Evolutionary conservation across 2,888 invertebrate genomes (phyloP).

Genomic region (Lottia scabra): DNA sequence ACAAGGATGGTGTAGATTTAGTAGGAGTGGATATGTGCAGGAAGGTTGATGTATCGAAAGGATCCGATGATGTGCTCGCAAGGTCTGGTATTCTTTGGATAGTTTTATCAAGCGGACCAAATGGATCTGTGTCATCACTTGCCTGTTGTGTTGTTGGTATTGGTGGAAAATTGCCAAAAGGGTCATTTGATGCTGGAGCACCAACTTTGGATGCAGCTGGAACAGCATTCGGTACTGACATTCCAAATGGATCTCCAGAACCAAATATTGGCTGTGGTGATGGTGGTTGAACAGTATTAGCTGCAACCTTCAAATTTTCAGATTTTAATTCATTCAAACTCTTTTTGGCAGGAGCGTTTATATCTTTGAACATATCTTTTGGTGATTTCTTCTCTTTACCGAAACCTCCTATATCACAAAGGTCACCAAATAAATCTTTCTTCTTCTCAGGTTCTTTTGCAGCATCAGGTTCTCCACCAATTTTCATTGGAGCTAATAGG

Average conservation of each 20-base stretch:
- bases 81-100: constrained; percentile 21
- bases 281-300: constrained; percentile 21
- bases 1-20: constrained; percentile 10
- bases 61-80: constrained; percentile 29
- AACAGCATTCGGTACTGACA: constrained; percentile 14
- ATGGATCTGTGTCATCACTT: constrained; percentile 27
- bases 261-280: constrained; percentile 16
- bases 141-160: constrained; percentile 22
- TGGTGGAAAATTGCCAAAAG: constrained; percentile 8
- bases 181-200: background rate
- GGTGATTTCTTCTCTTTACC: constrained; percentile 20
- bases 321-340: constrained; percentile 49
- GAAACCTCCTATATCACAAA: constrained; percentile 36
- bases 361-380: constrained; percentile 53
- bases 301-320: constrained; percentile 22
- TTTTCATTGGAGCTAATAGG: constrained; percentile 25
- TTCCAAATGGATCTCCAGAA: constrained; percentile 25
- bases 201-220: constrained; percentile 17
- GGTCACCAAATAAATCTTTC: constrained; percentile 48
- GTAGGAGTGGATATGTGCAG: constrained; percentile 11
- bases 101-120: constrained; percentile 31
- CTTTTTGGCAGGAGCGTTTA: constrained; percentile 44
- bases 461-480: constrained; percentile 17
- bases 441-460: constrained; percentile 11
- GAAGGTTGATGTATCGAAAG: constrained; percentile 33